A percentile compares a stretch with the other conserved stretches of the same genome.
Evolutionary conservation across 2,888 invertebrate species (phyloP).

Genomic region (Pheosia tremula): DNA sequence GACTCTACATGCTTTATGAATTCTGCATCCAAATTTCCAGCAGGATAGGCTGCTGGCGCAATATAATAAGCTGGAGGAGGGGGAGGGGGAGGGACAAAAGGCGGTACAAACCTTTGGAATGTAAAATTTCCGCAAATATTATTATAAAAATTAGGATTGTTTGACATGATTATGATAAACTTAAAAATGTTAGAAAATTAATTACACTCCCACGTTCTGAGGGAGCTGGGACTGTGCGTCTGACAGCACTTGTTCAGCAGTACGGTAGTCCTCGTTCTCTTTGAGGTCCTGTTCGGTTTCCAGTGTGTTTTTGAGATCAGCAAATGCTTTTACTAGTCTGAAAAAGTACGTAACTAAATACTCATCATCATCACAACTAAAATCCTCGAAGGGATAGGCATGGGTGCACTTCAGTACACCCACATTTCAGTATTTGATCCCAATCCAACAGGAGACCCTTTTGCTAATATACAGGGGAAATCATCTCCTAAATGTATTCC

Average conservation of each 20-base stretch:
- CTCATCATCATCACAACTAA: no score
- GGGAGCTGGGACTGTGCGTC: constrained; percentile 87
- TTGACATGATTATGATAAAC: constrained; percentile 71
- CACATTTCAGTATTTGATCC: no score
- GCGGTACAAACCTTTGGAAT: constrained; percentile 62
- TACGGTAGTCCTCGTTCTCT: constrained; percentile 88
- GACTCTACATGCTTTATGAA: constrained; percentile 56
- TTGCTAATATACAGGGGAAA: no score
- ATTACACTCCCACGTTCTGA: constrained; percentile 55
- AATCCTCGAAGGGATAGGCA: no score
- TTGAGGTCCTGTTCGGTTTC: constrained; percentile 91
- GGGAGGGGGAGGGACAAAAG: constrained; percentile 51
- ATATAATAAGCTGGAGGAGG: constrained; percentile 46
- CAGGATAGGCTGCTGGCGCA: constrained; percentile 36
- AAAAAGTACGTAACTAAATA: constrained; percentile 28
- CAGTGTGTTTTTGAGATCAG: constrained; percentile 89
- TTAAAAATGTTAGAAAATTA: constrained; percentile 51
- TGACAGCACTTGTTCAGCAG: constrained; percentile 87
- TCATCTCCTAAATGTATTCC: no score
- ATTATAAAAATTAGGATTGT: constrained; percentile 67
- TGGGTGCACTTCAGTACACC: no score
- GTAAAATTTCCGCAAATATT: constrained; percentile 62
- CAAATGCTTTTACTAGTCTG: constrained; percentile 88
- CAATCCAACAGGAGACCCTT: no score
- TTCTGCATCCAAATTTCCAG: constrained; percentile 49